Evolutionary conservation across 1,140 invertebrate genomes (phyloP).

Genomic region (Tetranychus cinnabarinus): DNA sequence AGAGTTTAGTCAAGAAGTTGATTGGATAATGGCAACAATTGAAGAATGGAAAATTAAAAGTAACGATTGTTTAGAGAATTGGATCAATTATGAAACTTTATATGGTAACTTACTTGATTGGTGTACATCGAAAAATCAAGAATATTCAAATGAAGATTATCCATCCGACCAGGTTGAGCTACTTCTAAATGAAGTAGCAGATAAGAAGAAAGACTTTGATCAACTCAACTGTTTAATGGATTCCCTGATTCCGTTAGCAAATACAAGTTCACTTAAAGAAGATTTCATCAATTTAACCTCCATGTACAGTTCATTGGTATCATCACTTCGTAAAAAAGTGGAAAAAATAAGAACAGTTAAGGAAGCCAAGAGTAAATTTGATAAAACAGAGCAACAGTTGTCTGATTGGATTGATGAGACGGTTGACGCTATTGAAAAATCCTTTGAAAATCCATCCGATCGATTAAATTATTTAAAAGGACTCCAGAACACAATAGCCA

Average conservation of each 20-base stretch:
- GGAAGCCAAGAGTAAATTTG: neutral
- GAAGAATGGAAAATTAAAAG: neutral
- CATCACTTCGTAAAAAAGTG: neutral
- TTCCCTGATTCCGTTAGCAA: too few species aligned
- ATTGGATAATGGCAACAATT: neutral
- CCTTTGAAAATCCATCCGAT: neutral
- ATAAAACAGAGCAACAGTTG: neutral
- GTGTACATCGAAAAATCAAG: too few species aligned
- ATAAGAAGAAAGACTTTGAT: too few species aligned
- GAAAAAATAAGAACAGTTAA: neutral
- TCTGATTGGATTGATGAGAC: neutral
- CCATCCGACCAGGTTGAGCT: too few species aligned
- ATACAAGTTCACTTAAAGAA: too few species aligned
- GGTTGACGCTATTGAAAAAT: neutral
- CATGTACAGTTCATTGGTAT: neutral
- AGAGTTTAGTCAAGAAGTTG: neutral
- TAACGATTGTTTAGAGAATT: too few species aligned
- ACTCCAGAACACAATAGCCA: neutral
- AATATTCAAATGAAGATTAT: too few species aligned
- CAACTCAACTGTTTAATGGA: too few species aligned
- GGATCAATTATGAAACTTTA: too few species aligned
- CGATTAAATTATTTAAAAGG: neutral
- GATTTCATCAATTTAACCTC: too few species aligned
- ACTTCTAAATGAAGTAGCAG: too few species aligned
- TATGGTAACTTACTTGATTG: too few species aligned